phyloP scores from a whole-genome alignment of 2,888 invertebrate species.

The Drosophila infuscata region DNA sequence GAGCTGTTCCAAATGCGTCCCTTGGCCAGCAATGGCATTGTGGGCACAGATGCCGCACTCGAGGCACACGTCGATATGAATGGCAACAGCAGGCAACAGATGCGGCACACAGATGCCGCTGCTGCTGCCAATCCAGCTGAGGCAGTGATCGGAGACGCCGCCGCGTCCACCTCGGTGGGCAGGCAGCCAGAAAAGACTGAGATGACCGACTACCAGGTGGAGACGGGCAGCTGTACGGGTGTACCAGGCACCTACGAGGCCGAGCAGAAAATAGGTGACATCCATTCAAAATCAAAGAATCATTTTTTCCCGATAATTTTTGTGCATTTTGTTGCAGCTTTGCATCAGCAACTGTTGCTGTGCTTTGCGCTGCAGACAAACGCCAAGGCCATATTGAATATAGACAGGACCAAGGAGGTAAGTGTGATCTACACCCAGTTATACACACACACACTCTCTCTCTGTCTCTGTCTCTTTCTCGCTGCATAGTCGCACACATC shows the following conservation, averaged over 20 bases:
- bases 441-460: no score
- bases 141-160: constrained; percentile 21
- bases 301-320: no score
- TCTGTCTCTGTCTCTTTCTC: not conserved
- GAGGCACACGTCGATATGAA: constrained; percentile 76
- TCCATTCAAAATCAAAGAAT: no score
- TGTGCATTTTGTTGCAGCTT: constrained; percentile 56
- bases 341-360: constrained; percentile 86
- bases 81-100: constrained; percentile 72
- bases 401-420: constrained; percentile 86
- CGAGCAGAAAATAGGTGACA: constrained; percentile 75
- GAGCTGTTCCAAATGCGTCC: constrained; percentile 84
- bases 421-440: constrained; percentile 9
- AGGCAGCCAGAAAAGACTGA: constrained; percentile 54
- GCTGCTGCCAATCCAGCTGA: constrained; percentile 8
- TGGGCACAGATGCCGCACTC: constrained; percentile 63
- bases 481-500: constrained; percentile 88
- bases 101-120: constrained; percentile 24
- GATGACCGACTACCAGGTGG: constrained; percentile 75
- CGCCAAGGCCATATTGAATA: constrained; percentile 90
- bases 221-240: constrained; percentile 71
- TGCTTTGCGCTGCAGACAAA: constrained; percentile 92
- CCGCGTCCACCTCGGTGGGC: constrained; percentile 44
- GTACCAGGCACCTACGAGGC: constrained; percentile 75
- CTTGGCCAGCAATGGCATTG: constrained; percentile 76